A percentile compares a stretch with the other conserved stretches of the same genome.
phyloP scores from a whole-genome alignment of 2,797 vertebrate genomes.

The Nannoperca obscura region DNA sequence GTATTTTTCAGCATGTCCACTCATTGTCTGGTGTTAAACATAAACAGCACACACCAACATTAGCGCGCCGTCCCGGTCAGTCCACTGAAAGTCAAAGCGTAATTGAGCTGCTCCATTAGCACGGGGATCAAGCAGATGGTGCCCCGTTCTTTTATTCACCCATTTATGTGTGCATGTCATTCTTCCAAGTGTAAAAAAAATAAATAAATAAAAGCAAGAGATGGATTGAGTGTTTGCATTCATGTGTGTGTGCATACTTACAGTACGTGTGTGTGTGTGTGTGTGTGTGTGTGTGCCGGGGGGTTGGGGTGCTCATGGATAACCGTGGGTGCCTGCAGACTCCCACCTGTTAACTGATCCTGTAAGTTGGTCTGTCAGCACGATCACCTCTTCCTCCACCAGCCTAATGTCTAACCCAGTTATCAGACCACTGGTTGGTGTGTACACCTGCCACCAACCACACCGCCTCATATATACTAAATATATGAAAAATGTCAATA shows the following conservation, averaged over 20 bases:
- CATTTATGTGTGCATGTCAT: constrained; percentile 71
- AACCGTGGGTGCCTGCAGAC: constrained; percentile 23
- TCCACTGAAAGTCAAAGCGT: constrained; percentile 81
- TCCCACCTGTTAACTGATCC: constrained; percentile 77
- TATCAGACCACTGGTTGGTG: constrained; percentile 50
- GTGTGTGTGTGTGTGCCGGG: not conserved
- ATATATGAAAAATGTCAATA: not conserved
- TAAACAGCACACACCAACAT: constrained; percentile 59
- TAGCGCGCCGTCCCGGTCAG: constrained; percentile 61
- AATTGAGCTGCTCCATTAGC: constrained; percentile 84
- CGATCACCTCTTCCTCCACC: constrained; percentile 60
- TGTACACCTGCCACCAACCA: constrained; percentile 21
- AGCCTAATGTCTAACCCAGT: constrained; percentile 75
- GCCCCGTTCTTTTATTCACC: constrained; percentile 65
- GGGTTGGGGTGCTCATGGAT: not conserved
- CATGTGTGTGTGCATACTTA: not conserved
- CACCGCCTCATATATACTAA: not conserved
- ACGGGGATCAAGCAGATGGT: constrained; percentile 82
- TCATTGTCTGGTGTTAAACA: constrained; percentile 38
- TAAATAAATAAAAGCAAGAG: constrained; percentile 10
- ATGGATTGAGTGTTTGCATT: constrained; percentile 41
- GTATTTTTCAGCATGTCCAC: constrained; percentile 26
- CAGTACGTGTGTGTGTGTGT: too few species aligned
- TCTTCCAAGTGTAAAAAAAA: constrained; percentile 67
- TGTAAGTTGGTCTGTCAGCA: constrained; percentile 56